Evolutionary conservation across 2,113 vertebrate species (phyloP).

Genomic region (Pachycephala philippinensis): DNA sequence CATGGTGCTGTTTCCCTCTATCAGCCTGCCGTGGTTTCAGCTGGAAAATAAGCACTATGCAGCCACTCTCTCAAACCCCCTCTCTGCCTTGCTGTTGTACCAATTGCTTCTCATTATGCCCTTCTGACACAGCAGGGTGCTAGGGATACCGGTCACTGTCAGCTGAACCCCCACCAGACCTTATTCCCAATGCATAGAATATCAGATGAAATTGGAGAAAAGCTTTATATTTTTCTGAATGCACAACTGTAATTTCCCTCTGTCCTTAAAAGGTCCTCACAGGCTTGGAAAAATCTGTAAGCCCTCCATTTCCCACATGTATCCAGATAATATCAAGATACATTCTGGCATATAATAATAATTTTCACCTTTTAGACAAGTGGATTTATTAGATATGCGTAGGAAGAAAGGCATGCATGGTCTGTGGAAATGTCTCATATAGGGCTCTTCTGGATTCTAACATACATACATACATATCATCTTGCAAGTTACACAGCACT

Average conservation of each 20-base stretch:
- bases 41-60: neutral
- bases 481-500: neutral
- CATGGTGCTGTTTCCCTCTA: neutral
- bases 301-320: neutral
- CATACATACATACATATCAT: neutral
- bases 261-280: neutral
- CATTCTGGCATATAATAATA: neutral
- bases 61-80: fast-evolving
- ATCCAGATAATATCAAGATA: neutral
- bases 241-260: neutral
- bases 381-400: neutral
- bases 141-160: neutral
- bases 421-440: neutral
- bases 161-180: neutral
- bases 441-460: neutral
- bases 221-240: neutral
- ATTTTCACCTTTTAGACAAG: neutral
- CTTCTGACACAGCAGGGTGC: neutral
- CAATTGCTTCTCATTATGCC: neutral
- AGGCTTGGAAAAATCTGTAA: neutral
- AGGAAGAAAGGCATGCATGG: neutral
- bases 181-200: neutral
- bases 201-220: neutral
- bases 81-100: neutral
- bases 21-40: neutral